Conservation (phyloP, 2,888 invertebrate species). For the Mimas tiliae region DNA sequence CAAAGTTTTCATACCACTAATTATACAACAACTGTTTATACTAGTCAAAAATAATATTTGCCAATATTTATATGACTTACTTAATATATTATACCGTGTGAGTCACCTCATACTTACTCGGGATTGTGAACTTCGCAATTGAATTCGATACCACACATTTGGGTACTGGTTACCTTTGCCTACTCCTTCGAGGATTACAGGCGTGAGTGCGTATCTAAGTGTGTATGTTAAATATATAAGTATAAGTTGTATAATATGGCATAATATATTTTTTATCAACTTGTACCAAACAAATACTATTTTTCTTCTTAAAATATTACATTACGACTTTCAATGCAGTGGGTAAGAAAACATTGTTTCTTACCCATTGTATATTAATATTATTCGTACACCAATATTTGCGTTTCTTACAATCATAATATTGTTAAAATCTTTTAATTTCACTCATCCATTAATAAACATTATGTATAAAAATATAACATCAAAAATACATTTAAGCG, state of each 20-base stretch:
- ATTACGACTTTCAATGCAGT: too few species aligned
- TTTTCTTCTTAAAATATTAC: too few species aligned
- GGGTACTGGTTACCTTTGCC: background rate
- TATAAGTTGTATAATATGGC: too few species aligned
- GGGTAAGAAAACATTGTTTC: too few species aligned
- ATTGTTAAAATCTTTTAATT: background rate
- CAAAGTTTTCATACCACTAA: background rate
- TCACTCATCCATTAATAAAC: background rate
- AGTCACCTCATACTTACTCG: background rate
- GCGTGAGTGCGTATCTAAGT: too few species aligned
- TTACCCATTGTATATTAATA: too few species aligned
- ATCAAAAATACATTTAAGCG: background rate
- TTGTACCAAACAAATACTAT: too few species aligned
- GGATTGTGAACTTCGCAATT: conserved; percentile 6
- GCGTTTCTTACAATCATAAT: too few species aligned
- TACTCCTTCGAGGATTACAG: too few species aligned
- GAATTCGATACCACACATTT: background rate
- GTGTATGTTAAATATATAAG: too few species aligned
- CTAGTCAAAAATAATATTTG: background rate
- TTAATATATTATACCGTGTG: background rate
- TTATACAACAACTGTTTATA: conserved; percentile 13
- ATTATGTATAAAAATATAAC: background rate
- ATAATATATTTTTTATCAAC: too few species aligned
- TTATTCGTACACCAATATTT: too few species aligned
- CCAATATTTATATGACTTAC: background rate